Evolutionary conservation across 2,888 invertebrate species (phyloP), one percentile per base, ranked within the genome.

Genomic region (Habrosyne pyritoides): DNA sequence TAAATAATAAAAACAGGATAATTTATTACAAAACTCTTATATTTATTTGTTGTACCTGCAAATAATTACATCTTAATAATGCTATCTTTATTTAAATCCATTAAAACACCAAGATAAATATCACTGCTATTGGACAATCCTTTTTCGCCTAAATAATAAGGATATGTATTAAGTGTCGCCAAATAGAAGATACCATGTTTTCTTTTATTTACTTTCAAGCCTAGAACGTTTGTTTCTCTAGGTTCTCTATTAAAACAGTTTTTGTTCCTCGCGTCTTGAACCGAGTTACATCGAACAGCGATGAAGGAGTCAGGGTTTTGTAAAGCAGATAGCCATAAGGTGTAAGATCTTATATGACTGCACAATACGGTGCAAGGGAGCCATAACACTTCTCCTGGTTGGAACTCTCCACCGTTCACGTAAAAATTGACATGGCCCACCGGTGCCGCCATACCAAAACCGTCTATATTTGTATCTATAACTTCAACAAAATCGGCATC

Each of bases 401-500:
- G 86, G 50, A 63, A 84, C 54, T 89, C 89, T 0, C 89, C 89
- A 0, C 89, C 89, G 22, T 90, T 90, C 2, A 89, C 83, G 57
- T 88, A 90, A 56, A 83, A 87, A 54, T 86, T 86, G 0, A 86
- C 77, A 63, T 89, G 88, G 1, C 87, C 89, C 0, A 86, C 64
- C 0, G 89, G 87, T 0, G 84, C 81, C 0, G 87, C 86, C 81
- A 86, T 85, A 0, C 89, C 89, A 2, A 70, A 86, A 0, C 78
- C 85, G 42, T 90, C 89, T 0, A 88, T 84, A 56, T 89, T 89
- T 0, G 89, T 89, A 1, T 66, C 58, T 0, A 90, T 46, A 0
- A 83, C 70, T 6, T 86, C 84, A 0, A 90, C 87, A 33, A 87
- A 86, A 46, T 89, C 88, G 0, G 86, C 89, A 33, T 90, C 89